Percentiles rank a stretch among this genome's conserved stretches.
These are phyloP conservation scores for Picathartes gymnocephalus DNA, from an alignment of 2,113 vertebrate species.

Conservation along the genomic window DNA sequence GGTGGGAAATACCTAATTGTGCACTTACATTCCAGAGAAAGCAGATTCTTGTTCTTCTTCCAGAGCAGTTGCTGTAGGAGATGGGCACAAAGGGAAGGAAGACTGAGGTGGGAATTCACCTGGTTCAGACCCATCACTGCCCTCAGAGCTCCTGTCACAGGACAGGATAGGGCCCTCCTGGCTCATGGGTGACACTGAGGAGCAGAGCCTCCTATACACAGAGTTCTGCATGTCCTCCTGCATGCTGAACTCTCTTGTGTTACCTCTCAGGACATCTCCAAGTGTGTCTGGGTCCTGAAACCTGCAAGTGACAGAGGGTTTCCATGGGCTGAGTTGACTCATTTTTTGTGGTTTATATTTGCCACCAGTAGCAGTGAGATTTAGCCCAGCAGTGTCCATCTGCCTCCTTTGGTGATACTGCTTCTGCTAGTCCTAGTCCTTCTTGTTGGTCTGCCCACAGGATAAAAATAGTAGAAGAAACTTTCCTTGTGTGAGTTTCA, in stretches of 20 bases:
- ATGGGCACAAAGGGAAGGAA: neutral
- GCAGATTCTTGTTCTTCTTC: neutral
- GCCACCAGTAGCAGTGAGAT: neutral
- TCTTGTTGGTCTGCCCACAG: neutral
- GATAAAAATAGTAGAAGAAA: neutral
- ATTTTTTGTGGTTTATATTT: neutral
- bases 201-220: neutral
- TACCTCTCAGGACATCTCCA: neutral
- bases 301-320: neutral
- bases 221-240: neutral
- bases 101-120: neutral
- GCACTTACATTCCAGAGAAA: neutral
- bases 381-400: neutral
- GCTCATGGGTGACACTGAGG: rapidly evolving
- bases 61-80: neutral
- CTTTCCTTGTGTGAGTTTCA: neutral
- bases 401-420: neutral
- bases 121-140: neutral
- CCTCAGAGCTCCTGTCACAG: rapidly evolving
- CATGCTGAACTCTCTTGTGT: neutral
- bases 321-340: neutral
- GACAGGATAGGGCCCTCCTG: neutral
- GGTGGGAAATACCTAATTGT: neutral
- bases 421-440: neutral
- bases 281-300: neutral